phyloP scores from a whole-genome alignment of 2,113 vertebrate genomes.

The Tragelaphus strepsiceros region DNA sequence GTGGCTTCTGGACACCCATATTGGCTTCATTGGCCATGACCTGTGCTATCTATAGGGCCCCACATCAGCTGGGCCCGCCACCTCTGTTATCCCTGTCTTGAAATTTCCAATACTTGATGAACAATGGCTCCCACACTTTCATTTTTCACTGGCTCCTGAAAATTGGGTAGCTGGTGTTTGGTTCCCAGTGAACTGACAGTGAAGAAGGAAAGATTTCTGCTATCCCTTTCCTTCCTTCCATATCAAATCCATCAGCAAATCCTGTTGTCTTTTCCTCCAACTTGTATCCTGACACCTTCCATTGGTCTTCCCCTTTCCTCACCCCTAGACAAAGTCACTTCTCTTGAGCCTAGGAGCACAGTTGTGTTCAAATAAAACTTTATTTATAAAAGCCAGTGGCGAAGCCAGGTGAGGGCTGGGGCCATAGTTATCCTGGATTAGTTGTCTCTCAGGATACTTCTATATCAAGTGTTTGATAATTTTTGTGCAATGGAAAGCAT shows the following conservation, averaged over 20 bases:
- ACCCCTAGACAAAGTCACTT: not conserved
- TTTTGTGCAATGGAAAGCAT: not conserved
- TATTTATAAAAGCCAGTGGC: not conserved
- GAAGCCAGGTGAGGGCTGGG: too few species aligned
- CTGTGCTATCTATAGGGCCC: fast-evolving
- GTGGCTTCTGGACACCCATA: not conserved
- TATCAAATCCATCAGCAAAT: not conserved
- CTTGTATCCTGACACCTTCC: fast-evolving
- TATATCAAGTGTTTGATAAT: not conserved
- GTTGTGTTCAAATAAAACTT: not conserved
- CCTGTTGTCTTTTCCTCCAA: too few species aligned
- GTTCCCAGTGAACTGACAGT: not conserved
- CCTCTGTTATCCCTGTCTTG: not conserved
- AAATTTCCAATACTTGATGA: not conserved
- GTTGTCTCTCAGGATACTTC: not conserved
- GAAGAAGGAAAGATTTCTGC: not conserved
- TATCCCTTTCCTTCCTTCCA: not conserved
- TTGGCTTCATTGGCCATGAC: not conserved
- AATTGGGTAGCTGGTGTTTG: too few species aligned
- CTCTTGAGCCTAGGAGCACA: too few species aligned
- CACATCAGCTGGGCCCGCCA: fast-evolving
- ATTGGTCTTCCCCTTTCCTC: too few species aligned
- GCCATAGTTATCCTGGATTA: not conserved
- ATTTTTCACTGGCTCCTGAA: not conserved
- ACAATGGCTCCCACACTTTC: not conserved